phyloP scores from a whole-genome alignment of 2,888 invertebrate species.

The Rotaria sp. region DNA sequence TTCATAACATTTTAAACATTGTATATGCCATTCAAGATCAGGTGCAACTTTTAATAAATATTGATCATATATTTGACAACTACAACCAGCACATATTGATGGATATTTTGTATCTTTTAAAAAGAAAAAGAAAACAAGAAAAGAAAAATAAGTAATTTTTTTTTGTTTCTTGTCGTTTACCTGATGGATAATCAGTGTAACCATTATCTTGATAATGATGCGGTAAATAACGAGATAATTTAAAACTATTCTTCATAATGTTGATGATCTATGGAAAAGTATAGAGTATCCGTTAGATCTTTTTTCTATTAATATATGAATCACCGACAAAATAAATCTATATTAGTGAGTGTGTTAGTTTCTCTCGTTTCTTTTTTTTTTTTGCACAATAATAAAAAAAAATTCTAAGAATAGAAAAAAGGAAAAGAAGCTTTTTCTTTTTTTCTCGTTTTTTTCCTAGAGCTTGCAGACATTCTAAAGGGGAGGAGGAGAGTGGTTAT shows the following conservation, averaged over 20 bases:
- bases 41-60: constrained; percentile 95
- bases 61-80: constrained; percentile 93
- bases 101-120: not conserved
- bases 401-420: not conserved
- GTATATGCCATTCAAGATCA: constrained; percentile 93
- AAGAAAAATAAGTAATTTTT: too few relatives aligned
- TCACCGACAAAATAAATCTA: not conserved
- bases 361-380: not conserved
- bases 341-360: not conserved
- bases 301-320: not conserved
- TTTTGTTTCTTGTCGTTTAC: not conserved
- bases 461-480: too few relatives aligned
- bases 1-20: constrained; percentile 91
- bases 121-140: not conserved
- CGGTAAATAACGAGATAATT: not conserved
- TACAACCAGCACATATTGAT: constrained; percentile 78
- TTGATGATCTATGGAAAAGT: not conserved
- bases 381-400: not conserved
- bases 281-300: not conserved
- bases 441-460: not conserved
- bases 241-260: not conserved
- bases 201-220: not conserved
- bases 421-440: not conserved
- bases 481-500: too few relatives aligned
- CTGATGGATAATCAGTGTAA: not conserved